Conservation (phyloP, 2,797 vertebrate genomes). For the Buceros bicornis region DNA sequence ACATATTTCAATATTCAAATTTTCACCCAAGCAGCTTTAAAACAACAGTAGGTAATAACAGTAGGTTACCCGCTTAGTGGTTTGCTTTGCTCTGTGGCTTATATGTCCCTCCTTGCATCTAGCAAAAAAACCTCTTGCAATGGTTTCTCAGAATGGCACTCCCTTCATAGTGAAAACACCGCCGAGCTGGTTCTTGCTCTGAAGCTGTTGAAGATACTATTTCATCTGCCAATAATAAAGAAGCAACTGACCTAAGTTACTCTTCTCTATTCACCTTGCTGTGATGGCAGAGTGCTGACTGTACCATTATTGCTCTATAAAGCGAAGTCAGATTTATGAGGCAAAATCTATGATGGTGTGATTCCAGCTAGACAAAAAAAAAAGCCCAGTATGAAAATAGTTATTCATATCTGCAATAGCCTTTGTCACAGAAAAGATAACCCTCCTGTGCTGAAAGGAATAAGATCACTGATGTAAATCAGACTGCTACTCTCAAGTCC, state of each 20-base stretch:
- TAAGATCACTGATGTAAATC: conserved; percentile 70
- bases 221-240: conserved; percentile 70
- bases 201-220: conserved; percentile 64
- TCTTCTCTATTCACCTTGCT: conserved; percentile 64
- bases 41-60: neutral
- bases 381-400: conserved; percentile 70
- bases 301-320: conserved; percentile 54
- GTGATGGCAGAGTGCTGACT: conserved; percentile 67
- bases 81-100: neutral
- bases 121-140: neutral
- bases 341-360: conserved; percentile 65
- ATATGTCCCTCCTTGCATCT: neutral
- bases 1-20: neutral
- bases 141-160: neutral
- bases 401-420: conserved; percentile 66
- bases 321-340: conserved; percentile 51
- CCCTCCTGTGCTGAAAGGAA: conserved; percentile 70
- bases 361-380: conserved; percentile 50
- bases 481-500: conserved; percentile 54
- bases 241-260: conserved; percentile 65
- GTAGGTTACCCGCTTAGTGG: neutral
- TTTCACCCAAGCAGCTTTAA: conserved; percentile 9
- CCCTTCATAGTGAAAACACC: conserved; percentile 40
- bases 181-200: conserved; percentile 55
- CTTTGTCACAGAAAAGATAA: conserved; percentile 68